Evolutionary conservation across 2,888 invertebrate genomes (phyloP).

Genomic region (Drosophila neotestacea): DNA sequence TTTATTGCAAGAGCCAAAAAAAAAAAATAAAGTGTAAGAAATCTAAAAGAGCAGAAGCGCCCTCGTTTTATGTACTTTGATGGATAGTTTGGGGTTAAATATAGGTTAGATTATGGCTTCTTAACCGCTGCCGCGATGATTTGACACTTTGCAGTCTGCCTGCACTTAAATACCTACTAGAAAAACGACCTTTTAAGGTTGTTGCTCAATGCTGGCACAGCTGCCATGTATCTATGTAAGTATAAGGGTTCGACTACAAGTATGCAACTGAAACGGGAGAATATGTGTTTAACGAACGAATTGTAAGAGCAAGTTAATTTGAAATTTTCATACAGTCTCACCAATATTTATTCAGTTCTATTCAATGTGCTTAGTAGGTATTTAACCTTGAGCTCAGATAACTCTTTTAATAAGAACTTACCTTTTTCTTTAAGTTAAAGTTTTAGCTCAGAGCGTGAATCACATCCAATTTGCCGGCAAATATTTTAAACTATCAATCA

Average conservation of each 20-base stretch:
- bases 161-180: conserved; percentile 37
- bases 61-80: conserved; percentile 64
- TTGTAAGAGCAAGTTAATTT: conserved; percentile 42
- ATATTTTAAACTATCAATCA: conserved; percentile 49
- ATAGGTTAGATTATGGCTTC: conserved; percentile 75
- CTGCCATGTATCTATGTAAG: conserved; percentile 5
- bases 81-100: conserved; percentile 81
- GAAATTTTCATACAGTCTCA: conserved; percentile 43
- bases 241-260: not conserved
- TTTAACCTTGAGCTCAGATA: conserved; percentile 20
- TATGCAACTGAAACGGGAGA: conserved; percentile 30
- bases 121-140: conserved; percentile 64
- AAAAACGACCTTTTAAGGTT: conserved; percentile 78
- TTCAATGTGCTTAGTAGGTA: conserved; percentile 10
- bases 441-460: conserved; percentile 14
- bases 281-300: conserved; percentile 34
- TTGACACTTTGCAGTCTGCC: conserved; percentile 65
- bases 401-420: not conserved
- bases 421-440: not conserved
- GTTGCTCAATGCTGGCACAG: conserved; percentile 58
- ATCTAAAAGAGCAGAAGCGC: conserved; percentile 44
- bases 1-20: conserved; percentile 50
- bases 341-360: conserved; percentile 1
- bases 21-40: conserved; percentile 24
- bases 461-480: conserved; percentile 15